These are phyloP conservation scores for Melanocharis versteri DNA, from an alignment of 2,113 vertebrate species.

Conservation along the genomic window DNA sequence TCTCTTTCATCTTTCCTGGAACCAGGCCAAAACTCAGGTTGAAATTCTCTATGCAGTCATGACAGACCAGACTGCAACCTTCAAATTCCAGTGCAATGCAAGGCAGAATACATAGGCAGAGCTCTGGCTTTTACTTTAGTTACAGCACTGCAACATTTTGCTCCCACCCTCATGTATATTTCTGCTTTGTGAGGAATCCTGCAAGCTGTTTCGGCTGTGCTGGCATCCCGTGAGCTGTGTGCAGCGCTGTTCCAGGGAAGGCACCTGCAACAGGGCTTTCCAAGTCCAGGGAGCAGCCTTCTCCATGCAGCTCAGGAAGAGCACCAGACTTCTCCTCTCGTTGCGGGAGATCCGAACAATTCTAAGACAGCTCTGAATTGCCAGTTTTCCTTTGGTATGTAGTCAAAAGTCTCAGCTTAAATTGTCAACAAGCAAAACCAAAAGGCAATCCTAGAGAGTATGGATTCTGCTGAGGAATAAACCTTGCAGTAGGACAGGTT, in stretches of 20 bases:
- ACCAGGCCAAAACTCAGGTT: neutral
- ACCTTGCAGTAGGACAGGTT: neutral
- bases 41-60: neutral
- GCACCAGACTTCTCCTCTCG: neutral
- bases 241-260: neutral
- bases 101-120: neutral
- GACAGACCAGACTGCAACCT: neutral
- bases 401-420: neutral
- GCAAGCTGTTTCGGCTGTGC: accelerated
- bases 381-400: neutral
- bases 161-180: neutral
- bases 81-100: neutral
- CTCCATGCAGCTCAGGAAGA: neutral
- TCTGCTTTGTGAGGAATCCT: neutral
- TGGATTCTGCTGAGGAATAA: neutral
- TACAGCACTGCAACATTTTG: neutral
- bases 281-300: neutral
- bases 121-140: neutral
- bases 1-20: neutral
- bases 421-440: neutral
- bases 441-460: neutral
- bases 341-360: neutral
- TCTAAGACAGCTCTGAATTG: neutral
- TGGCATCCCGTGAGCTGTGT: neutral
- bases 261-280: neutral